Percentiles rank a stretch among this genome's conserved stretches.
These are phyloP conservation scores for Petrophora chlorosata DNA, from an alignment of 2,888 invertebrate species.

Conservation along the genomic window DNA sequence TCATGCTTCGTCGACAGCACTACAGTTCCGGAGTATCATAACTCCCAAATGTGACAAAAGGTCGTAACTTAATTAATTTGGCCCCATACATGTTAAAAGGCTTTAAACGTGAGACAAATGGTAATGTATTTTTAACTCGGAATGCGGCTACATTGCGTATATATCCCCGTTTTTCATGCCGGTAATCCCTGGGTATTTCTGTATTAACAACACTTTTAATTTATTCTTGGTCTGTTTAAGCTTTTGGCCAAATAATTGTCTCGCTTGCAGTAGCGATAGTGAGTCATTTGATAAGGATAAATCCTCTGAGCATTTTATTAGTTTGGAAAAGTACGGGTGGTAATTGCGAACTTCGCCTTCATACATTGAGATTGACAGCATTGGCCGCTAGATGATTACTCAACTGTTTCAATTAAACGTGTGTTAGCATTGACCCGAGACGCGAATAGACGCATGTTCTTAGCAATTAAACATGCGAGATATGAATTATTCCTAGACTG, in stretches of 20 bases:
- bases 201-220: slow-evolving; percentile 12
- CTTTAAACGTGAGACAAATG: slow-evolving; percentile 21
- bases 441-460: slow-evolving; percentile 53
- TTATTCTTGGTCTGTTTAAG: slow-evolving; percentile 9
- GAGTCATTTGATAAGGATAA: slow-evolving; percentile 23
- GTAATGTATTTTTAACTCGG: slow-evolving; percentile 22
- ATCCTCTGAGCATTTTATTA: slow-evolving; percentile 26
- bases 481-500: slow-evolving; percentile 13
- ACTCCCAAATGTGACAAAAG: slow-evolving; percentile 29
- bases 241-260: slow-evolving; percentile 5
- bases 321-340: slow-evolving; percentile 48
- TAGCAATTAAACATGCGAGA: slow-evolving; percentile 38
- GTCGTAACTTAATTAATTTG: slow-evolving; percentile 33
- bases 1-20: slow-evolving; percentile 31
- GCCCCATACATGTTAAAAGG: slow-evolving; percentile 26
- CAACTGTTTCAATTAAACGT: slow-evolving; percentile 60
- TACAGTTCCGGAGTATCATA: slow-evolving; percentile 29
- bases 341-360: slow-evolving; percentile 48
- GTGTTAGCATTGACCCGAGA: slow-evolving; percentile 66
- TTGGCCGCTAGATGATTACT: slow-evolving; percentile 43
- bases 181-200: slow-evolving; percentile 11
- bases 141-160: slow-evolving; percentile 17
- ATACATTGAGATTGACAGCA: slow-evolving; percentile 59
- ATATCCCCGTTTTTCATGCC: slow-evolving; percentile 12
- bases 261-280: slow-evolving; percentile 10